Evolutionary conservation across 2,888 invertebrate species (phyloP).

Genomic region (Salpingus planirostris): DNA sequence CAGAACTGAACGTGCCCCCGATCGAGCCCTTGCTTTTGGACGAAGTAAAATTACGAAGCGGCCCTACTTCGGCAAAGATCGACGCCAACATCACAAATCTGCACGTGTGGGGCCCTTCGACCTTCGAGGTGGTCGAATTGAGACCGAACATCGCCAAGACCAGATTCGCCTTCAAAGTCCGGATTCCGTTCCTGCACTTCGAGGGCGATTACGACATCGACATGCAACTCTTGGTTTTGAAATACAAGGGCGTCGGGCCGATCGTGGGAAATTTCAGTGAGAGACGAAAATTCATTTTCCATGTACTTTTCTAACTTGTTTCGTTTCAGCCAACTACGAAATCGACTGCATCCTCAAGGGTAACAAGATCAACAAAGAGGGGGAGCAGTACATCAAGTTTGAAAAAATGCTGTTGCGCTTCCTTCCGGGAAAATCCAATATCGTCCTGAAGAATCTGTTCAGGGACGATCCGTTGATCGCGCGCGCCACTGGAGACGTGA

Average conservation of each 20-base stretch:
- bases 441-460: conserved; percentile 58
- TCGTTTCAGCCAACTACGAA: conserved; percentile 52
- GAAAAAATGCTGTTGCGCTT: conserved; percentile 55
- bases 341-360: conserved; percentile 58
- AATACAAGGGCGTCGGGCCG: conserved; percentile 55
- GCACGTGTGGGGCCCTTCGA: conserved; percentile 51
- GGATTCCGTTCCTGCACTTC: conserved; percentile 51
- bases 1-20: conserved; percentile 47
- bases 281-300: conserved; percentile 26
- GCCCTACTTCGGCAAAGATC: conserved; percentile 37
- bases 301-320: conserved; percentile 5
- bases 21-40: conserved; percentile 44
- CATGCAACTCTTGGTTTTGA: conserved; percentile 53
- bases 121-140: conserved; percentile 51
- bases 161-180: conserved; percentile 52
- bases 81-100: conserved; percentile 54
- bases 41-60: conserved; percentile 28
- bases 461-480: conserved; percentile 57
- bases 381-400: conserved; percentile 52
- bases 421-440: conserved; percentile 50
- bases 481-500: conserved; percentile 55
- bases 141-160: conserved; percentile 55
- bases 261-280: conserved; percentile 60
- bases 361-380: conserved; percentile 48
- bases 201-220: conserved; percentile 61